Conservation (phyloP, 2,113 vertebrate genomes). For the Varanus komodoensis region DNA sequence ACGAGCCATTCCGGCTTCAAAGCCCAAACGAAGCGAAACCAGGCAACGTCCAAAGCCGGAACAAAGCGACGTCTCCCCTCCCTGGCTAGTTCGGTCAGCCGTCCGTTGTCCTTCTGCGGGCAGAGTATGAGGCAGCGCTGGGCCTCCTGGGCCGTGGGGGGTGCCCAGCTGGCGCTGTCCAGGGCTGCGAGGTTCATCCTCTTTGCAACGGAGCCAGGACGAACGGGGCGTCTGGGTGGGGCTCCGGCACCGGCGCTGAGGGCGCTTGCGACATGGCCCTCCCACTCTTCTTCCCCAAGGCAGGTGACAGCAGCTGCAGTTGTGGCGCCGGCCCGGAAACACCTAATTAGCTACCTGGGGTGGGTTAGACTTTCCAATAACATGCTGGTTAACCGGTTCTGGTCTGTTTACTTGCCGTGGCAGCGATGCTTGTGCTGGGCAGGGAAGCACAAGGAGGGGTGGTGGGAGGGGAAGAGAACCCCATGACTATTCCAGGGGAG, state of each 20-base stretch:
- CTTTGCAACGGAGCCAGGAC: conserved; percentile 5
- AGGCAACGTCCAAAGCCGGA: no score
- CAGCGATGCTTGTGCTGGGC: neutral
- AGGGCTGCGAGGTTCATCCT: neutral
- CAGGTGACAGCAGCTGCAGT: conserved; percentile 45
- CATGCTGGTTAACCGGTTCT: conserved; percentile 68
- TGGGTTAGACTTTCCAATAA: conserved; percentile 36
- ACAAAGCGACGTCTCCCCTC: no score
- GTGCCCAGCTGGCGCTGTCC: neutral
- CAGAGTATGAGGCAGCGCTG: neutral
- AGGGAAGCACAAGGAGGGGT: neutral
- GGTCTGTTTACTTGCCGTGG: conserved; percentile 38
- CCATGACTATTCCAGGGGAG: neutral
- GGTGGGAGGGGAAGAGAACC: neutral
- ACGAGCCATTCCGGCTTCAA: no score
- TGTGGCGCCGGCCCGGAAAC: conserved; percentile 42
- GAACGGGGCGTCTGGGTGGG: neutral
- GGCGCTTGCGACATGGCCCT: neutral
- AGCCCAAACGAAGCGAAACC: no score
- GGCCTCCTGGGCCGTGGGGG: no score
- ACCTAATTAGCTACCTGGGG: conserved; percentile 37
- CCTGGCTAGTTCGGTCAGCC: neutral
- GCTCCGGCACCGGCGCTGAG: neutral
- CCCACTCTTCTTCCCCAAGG: neutral
- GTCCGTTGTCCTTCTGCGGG: neutral